Evolutionary conservation across 1,140 invertebrate genomes (phyloP).

Genomic region (Colletes latitarsis): DNA sequence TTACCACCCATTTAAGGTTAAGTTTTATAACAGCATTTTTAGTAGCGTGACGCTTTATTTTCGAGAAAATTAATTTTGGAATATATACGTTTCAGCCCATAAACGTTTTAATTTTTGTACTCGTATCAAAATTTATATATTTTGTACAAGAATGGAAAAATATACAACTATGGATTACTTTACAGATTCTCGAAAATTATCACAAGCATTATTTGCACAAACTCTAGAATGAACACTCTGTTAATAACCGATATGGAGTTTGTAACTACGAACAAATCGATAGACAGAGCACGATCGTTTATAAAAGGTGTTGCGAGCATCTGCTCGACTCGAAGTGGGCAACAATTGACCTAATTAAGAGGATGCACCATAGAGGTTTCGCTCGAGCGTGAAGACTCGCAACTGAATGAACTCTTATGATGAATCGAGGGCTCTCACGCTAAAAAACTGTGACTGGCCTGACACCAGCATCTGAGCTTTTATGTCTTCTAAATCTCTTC

Average conservation of each 20-base stretch:
- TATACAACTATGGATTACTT: too few relatives aligned
- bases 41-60: too few relatives aligned
- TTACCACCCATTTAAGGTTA: too few relatives aligned
- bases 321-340: slow-evolving; percentile 20
- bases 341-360: slow-evolving; percentile 54
- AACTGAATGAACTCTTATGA: slow-evolving; percentile 52
- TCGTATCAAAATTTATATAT: too few relatives aligned
- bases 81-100: too few relatives aligned
- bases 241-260: slow-evolving; percentile 2
- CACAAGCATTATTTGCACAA: background rate
- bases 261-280: background rate
- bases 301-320: slow-evolving; percentile 36
- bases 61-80: too few relatives aligned
- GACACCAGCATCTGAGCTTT: too few relatives aligned
- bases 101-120: too few relatives aligned
- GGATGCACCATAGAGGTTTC: slow-evolving; percentile 39
- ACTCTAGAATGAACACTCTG: background rate
- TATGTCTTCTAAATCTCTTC: background rate
- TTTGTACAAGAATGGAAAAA: too few relatives aligned
- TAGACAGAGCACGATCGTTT: slow-evolving; percentile 4
- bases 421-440: slow-evolving; percentile 13
- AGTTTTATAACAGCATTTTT: too few relatives aligned
- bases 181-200: too few relatives aligned
- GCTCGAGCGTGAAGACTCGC: slow-evolving; percentile 40
- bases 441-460: slow-evolving; percentile 22